Conservation (phyloP, 1,140 invertebrate species). For the Thereuonema tuberculata region DNA sequence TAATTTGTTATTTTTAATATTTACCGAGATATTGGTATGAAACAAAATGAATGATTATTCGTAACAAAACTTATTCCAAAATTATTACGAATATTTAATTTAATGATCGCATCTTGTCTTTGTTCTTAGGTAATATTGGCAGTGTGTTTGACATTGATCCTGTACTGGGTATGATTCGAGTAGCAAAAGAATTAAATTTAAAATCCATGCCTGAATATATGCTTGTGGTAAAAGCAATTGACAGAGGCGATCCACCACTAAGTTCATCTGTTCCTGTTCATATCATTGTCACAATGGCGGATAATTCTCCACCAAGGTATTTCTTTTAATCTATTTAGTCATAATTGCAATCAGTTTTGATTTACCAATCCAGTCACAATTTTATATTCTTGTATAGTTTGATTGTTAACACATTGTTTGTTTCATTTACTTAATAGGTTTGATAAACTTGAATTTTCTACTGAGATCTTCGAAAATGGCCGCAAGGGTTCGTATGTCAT, state of each 20-base stretch:
- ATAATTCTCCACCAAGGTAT: conserved; percentile 66
- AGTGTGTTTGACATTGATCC: conserved; percentile 67
- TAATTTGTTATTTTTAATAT: too few species aligned
- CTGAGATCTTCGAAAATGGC: conserved; percentile 73
- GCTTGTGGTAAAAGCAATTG: conserved; percentile 62
- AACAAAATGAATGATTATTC: too few species aligned
- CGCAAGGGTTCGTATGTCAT: conserved; percentile 59
- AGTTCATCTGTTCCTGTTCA: conserved; percentile 65
- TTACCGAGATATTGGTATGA: too few species aligned
- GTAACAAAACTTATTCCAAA: too few species aligned
- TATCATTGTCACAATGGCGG: conserved; percentile 71
- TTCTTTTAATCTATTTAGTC: conserved; percentile 12
- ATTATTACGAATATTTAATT: too few species aligned
- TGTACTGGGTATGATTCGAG: conserved; percentile 54
- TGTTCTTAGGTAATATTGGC: conserved; percentile 55
- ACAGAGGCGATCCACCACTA: conserved; percentile 58
- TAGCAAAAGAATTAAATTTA: conserved; percentile 57
- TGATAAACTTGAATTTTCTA: conserved; percentile 44
- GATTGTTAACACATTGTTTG: too few species aligned
- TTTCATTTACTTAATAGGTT: conserved; percentile 46
- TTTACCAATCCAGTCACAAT: too few species aligned
- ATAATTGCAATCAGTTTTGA: conserved; percentile 19
- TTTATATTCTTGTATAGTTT: too few species aligned
- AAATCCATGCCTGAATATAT: conserved; percentile 48
- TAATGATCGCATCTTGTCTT: neutral